Evolutionary conservation across 2,888 invertebrate species (phyloP), one percentile per base, ranked within the genome.

Genomic region (Cryptus viduatorius): DNA sequence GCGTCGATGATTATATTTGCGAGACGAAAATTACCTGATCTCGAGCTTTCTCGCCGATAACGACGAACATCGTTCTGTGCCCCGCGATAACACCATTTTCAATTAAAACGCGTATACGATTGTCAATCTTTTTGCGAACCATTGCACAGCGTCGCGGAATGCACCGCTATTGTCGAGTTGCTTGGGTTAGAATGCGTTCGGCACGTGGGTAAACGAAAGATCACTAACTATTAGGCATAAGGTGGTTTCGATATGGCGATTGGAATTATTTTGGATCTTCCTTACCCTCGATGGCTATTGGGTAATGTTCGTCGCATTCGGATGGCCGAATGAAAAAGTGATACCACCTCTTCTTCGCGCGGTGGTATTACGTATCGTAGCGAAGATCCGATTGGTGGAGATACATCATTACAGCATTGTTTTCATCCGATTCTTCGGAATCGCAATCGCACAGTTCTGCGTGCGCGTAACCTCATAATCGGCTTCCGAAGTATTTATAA

Each of bases 41-140:
- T 93, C 97, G 95, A 19, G 97, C 97, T 94, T 99, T 99, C 92
- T 99, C 98, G 1, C 99, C 99, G 50, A 99, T 98, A 72, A 99
- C 95, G 65, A 98, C 96, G 94, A 99, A 98, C 96, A 99, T 96
- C 3, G 98, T 98, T 78, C 99, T 96, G 92, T 99, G 99, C 1
- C 98, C 97, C 72, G 96, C 93, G 91, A 96, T 96, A 67, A 99
- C 98, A 42, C 99, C 99, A 97, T 99, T 99, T 94, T 99, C 99
- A 91, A 99, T 99, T 94, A 99, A 95, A 29, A 98, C 96, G 69
- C 99, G 96, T 85, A 99, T 97, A 77, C 99, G 96, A 93, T 99
- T 99, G 94, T 99, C 99, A 90, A 99, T 97, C 94, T 99, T 99
- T 94, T 98, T 98, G 89, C 97, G 96, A 59, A 97, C 97, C 98